Evolutionary conservation across 2,888 invertebrate genomes (phyloP), one percentile per base, ranked within the genome.

Genomic region (Drosophila birchii): DNA sequence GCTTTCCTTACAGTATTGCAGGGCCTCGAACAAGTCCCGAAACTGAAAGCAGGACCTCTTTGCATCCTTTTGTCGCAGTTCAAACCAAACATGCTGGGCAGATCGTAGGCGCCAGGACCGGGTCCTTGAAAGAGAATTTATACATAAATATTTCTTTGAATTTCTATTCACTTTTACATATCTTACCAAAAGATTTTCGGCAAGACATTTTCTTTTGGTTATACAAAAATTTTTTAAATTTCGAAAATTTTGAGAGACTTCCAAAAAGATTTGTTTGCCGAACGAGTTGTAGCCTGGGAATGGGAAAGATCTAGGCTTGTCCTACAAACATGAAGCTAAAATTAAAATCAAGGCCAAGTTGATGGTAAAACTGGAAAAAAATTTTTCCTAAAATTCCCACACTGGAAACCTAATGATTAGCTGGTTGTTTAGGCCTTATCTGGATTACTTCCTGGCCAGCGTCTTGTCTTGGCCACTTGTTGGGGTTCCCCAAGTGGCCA

Each of bases 31-130:
- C 20, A n/a, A 1, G 11, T 68, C 0, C 68, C 68, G 2, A 74
- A 74, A 0, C 76, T 75, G 20, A 53, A 75, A 6, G 29, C 51
- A 0, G 74, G 74, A 11, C 74, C 75, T 5, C 74, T 49, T 9
- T 60, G 45, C 36, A 32, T 29, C 9, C 56, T 44, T 2, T 56
- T 51, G 38, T 60, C 76, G 1, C 23, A 34, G 11, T 60, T 23
- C 0, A 18, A 12, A 18, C 68, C 74, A 34, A 74, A 67, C 9
- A 53, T 56, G n/a, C 76, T 67, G 20, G 74, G 74, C 20, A 74
- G 41, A 14, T 60, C 75, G 16, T 74, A 74, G 11, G 74, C 76
- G 0, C 68, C 74, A 26, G 74, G 74, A 7, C 74, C 74, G 11
- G 74, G 74, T 60, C 74, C 74, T 74, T 16, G 5, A 18, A 38